These are phyloP conservation scores for Tangara arthus DNA, from an alignment of 2,797 vertebrate genomes.

Conservation along the genomic window DNA sequence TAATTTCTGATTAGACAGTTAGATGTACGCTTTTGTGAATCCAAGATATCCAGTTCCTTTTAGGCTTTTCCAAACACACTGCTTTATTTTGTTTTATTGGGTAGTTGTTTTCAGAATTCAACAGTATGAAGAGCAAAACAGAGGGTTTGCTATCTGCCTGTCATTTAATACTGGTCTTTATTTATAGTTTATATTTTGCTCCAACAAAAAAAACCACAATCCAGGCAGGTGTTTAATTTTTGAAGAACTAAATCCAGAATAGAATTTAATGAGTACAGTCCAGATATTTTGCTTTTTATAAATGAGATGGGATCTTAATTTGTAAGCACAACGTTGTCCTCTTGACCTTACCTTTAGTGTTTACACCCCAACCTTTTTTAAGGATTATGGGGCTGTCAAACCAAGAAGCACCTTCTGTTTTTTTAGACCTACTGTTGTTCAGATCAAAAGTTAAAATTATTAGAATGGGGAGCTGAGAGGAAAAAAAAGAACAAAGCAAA, in stretches of 20 bases:
- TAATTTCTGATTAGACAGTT: background rate
- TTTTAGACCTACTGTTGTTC: background rate
- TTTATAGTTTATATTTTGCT: background rate
- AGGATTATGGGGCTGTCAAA: background rate
- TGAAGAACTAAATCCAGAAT: background rate
- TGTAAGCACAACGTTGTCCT: background rate
- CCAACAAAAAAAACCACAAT: no score
- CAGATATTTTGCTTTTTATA: background rate
- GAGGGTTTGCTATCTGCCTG: background rate
- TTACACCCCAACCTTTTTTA: background rate
- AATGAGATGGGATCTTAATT: background rate
- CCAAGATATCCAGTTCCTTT: background rate
- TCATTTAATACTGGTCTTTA: background rate
- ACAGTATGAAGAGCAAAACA: background rate
- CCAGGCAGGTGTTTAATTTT: background rate
- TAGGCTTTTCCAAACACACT: background rate
- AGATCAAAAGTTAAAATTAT: background rate
- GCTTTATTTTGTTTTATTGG: background rate
- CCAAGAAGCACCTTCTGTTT: background rate
- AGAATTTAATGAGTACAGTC: background rate
- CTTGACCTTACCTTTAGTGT: background rate
- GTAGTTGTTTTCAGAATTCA: background rate
- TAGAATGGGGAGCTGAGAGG: background rate
- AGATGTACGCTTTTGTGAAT: background rate
- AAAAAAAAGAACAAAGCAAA: background rate